Percentiles rank a stretch among this genome's conserved stretches.
These are phyloP conservation scores for Siniperca chuatsi DNA, from an alignment of 2,113 vertebrate species.

Conservation along the genomic window DNA sequence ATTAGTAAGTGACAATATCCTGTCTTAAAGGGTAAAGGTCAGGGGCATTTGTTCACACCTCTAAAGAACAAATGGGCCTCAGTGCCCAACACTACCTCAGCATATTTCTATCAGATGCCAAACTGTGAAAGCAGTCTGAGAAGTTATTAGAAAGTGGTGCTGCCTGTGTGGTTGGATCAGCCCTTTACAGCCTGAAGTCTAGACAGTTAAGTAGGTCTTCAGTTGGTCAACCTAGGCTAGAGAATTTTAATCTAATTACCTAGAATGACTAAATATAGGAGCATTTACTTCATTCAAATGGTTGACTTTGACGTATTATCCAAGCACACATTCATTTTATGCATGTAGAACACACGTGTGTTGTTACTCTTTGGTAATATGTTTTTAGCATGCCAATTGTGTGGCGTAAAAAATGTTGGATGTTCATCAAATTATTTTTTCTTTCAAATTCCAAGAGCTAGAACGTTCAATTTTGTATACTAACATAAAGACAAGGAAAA, in stretches of 20 bases:
- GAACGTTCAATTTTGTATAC: background rate
- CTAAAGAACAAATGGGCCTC: conserved; percentile 56
- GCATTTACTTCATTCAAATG: background rate
- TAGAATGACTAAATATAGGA: background rate
- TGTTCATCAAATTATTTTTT: background rate
- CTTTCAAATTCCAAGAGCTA: background rate
- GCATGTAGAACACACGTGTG: background rate
- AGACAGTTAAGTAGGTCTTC: conserved; percentile 23
- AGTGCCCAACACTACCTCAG: background rate
- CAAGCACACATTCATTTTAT: background rate
- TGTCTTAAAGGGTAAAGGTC: conserved; percentile 50
- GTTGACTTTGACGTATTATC: background rate
- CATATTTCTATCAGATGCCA: conserved; percentile 26
- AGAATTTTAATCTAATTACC: conserved; percentile 18
- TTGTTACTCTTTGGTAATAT: background rate
- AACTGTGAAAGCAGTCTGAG: conserved; percentile 13
- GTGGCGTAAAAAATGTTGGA: background rate
- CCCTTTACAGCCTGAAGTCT: conserved; percentile 50
- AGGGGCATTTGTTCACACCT: conserved; percentile 57
- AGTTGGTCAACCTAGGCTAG: conserved; percentile 8
- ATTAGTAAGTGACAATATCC: conserved; percentile 49
- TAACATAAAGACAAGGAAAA: background rate
- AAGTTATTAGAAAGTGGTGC: conserved; percentile 19
- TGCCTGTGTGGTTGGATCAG: conserved; percentile 22
- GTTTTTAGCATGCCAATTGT: background rate